A percentile compares a stretch with the other conserved stretches of the same genome.
Conservation (phyloP, 2,888 invertebrate species). For the Metacarcinus magister region DNA sequence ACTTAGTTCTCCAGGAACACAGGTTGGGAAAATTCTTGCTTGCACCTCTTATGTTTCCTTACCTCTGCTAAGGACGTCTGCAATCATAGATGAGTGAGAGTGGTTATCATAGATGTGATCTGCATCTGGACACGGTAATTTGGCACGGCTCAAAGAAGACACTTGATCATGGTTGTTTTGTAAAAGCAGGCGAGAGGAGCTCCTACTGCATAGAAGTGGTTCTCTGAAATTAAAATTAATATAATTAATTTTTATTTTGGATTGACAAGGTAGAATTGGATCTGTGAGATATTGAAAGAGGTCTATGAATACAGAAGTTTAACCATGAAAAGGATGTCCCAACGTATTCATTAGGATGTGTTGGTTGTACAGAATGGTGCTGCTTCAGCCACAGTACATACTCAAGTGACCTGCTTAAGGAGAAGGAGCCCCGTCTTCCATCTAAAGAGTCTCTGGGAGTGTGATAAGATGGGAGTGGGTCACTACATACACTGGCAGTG, state of each 20-base stretch:
- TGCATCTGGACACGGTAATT: slow-evolving; percentile 63
- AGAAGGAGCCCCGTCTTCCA: not conserved
- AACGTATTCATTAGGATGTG: not conserved
- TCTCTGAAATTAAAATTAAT: not conserved
- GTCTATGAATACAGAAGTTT: not conserved
- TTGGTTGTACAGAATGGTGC: not conserved
- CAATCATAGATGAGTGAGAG: slow-evolving; percentile 67
- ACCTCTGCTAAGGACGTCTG: slow-evolving; percentile 69
- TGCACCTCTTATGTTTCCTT: not conserved
- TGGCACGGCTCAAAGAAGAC: slow-evolving; percentile 70
- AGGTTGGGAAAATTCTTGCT: not conserved
- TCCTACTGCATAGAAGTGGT: not conserved
- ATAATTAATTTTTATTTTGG: too few species aligned
- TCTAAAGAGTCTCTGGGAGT: not conserved
- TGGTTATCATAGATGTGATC: slow-evolving; percentile 40
- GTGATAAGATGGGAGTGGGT: not conserved
- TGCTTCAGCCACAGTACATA: not conserved
- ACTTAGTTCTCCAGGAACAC: too few species aligned
- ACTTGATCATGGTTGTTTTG: slow-evolving; percentile 10
- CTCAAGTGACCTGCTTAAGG: slow-evolving; percentile 47
- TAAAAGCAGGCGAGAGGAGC: slow-evolving; percentile 62
- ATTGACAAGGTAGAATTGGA: too few species aligned
- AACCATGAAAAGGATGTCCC: not conserved
- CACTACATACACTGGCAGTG: slow-evolving; percentile 64
- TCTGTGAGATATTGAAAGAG: not conserved